phyloP scores from a whole-genome alignment of 1,140 invertebrate species.

The Zeugodacus cucurbitae region DNA sequence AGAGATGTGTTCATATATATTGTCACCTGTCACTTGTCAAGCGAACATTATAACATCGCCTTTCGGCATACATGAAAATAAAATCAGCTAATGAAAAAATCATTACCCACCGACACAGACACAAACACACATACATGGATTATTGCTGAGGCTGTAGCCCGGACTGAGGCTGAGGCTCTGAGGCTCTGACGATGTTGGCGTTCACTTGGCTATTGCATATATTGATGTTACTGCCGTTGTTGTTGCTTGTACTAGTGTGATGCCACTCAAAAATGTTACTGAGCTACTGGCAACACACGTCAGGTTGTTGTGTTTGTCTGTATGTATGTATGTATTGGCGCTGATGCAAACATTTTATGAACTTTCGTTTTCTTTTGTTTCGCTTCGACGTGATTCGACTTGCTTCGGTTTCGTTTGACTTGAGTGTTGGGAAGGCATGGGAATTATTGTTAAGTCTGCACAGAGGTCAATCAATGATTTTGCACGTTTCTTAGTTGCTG shows the following conservation, averaged over 20 bases:
- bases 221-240: not conserved
- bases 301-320: not conserved
- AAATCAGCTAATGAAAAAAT: constrained; percentile 38
- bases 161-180: not conserved
- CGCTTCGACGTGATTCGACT: constrained; percentile 2
- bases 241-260: not conserved
- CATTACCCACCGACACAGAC: not conserved
- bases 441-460: constrained; percentile 10
- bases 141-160: not conserved
- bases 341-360: not conserved
- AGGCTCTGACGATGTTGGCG: not conserved
- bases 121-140: not conserved
- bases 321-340: not conserved
- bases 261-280: constrained; percentile 4
- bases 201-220: not conserved
- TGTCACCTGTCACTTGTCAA: constrained; percentile 33
- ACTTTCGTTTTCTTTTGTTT: constrained; percentile 34
- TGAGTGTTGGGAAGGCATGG: not conserved
- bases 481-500: not conserved
- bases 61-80: constrained; percentile 37
- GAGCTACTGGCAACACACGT: not conserved
- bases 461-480: constrained; percentile 31
- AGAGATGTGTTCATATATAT: not conserved
- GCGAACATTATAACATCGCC: constrained; percentile 34
- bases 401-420: not conserved